Evolutionary conservation across 1,140 invertebrate species (phyloP), one percentile per base, ranked within the genome.

Genomic region (Sinella curviseta): DNA sequence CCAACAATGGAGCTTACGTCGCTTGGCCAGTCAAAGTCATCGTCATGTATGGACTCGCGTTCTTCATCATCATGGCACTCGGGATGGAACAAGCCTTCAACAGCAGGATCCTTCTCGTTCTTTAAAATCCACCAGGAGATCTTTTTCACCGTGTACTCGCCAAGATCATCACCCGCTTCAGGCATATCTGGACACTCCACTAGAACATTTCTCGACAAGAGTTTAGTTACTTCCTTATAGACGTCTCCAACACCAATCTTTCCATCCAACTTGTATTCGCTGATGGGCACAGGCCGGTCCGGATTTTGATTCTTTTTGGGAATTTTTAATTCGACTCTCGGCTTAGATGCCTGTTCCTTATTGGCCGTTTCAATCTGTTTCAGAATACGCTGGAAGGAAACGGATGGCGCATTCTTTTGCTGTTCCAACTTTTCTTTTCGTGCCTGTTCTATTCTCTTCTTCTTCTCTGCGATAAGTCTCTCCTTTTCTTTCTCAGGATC

Each of bases 271-370:
- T 54, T 75, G 35, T n/a, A 48, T 16, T 54, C 39, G 14, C 24
- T 48, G 3, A 74, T 8, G 24, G 70, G 34, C 24, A 60, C 57
- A n/a, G 65, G 65, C 12, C 8, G 12, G 12, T 31, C 26, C n/a
- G n/a, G n/a, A n/a, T n/a, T n/a, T 48, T 48, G 74, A 20, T 36
- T 33, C 24, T 17, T 34, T 24, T 75, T 75, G 8, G 74, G 74
- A 54, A 75, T 75, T 75, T 75, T 75, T 24, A 75, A 30, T 30
- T 75, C 74, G 2, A 75, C 74, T 54, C 39, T 75, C 2, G 74
- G 74, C 8, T 14, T 48, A 2, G 17, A 3, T 2, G 34, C 34
- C 16, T 14, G 14, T 12, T 8, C 28, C n/a, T 28, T 36, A 16
- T 54, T 75, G 3, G 74, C 74, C 3, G 74, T 20, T 3, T 75